phyloP scores from a whole-genome alignment of 2,888 invertebrate species.

The Sinohyriopsis cumingii region DNA sequence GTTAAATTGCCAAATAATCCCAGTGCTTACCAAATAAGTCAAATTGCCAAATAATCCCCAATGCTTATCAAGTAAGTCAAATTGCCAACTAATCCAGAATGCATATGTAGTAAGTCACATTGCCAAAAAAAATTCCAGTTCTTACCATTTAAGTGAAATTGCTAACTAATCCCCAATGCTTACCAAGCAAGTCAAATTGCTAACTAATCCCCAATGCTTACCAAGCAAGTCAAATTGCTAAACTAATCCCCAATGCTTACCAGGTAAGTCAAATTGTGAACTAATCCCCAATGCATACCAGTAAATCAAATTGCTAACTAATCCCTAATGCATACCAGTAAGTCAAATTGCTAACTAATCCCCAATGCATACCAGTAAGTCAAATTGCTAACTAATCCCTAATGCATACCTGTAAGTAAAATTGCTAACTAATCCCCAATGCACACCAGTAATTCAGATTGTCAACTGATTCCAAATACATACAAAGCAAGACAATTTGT shows the following conservation, averaged over 20 bases:
- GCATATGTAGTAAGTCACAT: conserved; percentile 59
- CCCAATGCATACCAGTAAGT: background rate
- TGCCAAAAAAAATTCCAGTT: background rate
- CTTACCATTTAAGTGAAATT: background rate
- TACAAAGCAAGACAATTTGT: conserved; percentile 56
- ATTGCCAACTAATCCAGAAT: conserved; percentile 41
- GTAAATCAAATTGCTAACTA: conserved; percentile 27
- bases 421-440: conserved; percentile 42
- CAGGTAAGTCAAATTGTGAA: background rate
- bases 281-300: conserved; percentile 68
- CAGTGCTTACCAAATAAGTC: background rate
- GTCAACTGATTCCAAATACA: conserved; percentile 65
- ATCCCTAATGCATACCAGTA: conserved; percentile 65
- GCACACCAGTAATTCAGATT: conserved; percentile 66
- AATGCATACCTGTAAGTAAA: conserved; percentile 67
- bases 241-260: conserved; percentile 12
- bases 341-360: background rate
- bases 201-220: conserved; percentile 57
- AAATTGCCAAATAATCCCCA: conserved; percentile 45
- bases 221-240: conserved; percentile 47
- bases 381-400: conserved; percentile 44
- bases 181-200: conserved; percentile 58
- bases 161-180: conserved; percentile 59
- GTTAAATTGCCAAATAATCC: conserved; percentile 1
- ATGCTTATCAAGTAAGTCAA: conserved; percentile 68